These are phyloP conservation scores for Sarcophaga bullata DNA, from an alignment of 1,140 invertebrate genomes.

Conservation along the genomic window DNA sequence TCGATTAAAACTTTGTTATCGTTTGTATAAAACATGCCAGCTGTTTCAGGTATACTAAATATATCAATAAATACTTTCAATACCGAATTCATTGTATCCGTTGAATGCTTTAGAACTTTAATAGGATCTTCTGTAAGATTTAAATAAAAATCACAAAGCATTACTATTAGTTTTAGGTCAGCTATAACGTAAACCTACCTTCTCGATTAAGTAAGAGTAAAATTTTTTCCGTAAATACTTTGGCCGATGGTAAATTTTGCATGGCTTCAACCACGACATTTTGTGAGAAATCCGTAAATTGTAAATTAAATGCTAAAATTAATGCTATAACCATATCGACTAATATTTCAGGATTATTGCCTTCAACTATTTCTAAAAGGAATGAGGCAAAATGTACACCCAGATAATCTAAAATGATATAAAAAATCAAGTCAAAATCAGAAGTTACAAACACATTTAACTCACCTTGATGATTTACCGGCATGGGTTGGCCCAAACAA, in stretches of 20 bases:
- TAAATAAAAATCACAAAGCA: background rate
- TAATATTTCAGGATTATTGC: slow-evolving; percentile 80
- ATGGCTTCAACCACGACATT: slow-evolving; percentile 83
- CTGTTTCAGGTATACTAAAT: slow-evolving; percentile 79
- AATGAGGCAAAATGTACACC: slow-evolving; percentile 83
- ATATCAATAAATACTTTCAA: slow-evolving; percentile 89
- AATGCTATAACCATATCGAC: slow-evolving; percentile 85
- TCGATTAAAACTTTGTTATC: slow-evolving; percentile 93
- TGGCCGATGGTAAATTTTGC: slow-evolving; percentile 76
- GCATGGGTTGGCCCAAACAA: slow-evolving; percentile 88
- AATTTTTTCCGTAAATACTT: slow-evolving; percentile 90
- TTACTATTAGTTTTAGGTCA: background rate
- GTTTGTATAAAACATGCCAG: slow-evolving; percentile 90
- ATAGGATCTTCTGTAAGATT: slow-evolving; percentile 83
- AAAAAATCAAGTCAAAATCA: background rate
- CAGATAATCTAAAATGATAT: slow-evolving; percentile 75
- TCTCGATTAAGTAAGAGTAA: slow-evolving; percentile 87
- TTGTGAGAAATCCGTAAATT: slow-evolving; percentile 75
- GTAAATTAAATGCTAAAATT: slow-evolving; percentile 88
- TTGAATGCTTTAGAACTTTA: slow-evolving; percentile 82
- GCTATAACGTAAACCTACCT: slow-evolving; percentile 71
- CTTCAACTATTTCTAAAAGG: slow-evolving; percentile 83
- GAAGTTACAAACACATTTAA: slow-evolving; percentile 23
- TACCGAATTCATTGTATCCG: slow-evolving; percentile 83
- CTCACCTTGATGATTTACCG: slow-evolving; percentile 82